Percentiles rank a stretch among this genome's conserved stretches.
Conservation (phyloP, 2,888 invertebrate genomes). For the Callyntrura sp. region DNA sequence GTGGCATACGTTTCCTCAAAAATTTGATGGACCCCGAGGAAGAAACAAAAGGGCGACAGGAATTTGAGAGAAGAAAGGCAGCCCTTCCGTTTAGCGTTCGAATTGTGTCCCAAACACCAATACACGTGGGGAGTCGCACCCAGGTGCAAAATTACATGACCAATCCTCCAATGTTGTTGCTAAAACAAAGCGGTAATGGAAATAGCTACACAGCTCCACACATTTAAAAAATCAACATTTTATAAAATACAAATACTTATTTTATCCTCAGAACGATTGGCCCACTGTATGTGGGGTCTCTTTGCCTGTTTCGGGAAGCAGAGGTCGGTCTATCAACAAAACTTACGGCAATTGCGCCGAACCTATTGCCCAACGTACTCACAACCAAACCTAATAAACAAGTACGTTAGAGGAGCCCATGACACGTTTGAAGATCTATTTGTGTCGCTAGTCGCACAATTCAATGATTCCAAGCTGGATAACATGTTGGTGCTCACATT, state of each 20-base stretch:
- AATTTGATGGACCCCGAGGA: background rate
- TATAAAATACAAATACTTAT: background rate
- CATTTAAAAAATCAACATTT: background rate
- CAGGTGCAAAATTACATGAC: slow-evolving; percentile 79
- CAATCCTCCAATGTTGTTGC: slow-evolving; percentile 73
- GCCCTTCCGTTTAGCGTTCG: slow-evolving; percentile 56
- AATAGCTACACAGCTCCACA: no score
- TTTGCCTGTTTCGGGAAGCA: slow-evolving; percentile 70
- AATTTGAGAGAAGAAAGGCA: slow-evolving; percentile 23
- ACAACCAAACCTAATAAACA: slow-evolving; percentile 58
- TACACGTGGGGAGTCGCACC: slow-evolving; percentile 65
- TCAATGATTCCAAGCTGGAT: slow-evolving; percentile 70
- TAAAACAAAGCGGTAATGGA: slow-evolving; percentile 78
- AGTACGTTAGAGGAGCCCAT: slow-evolving; percentile 55
- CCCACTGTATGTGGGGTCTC: slow-evolving; percentile 71
- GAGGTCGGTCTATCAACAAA: slow-evolving; percentile 16
- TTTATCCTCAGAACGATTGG: slow-evolving; percentile 72
- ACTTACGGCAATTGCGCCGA: slow-evolving; percentile 60
- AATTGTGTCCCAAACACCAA: slow-evolving; percentile 74
- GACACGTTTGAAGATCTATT: slow-evolving; percentile 73
- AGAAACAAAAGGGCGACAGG: background rate
- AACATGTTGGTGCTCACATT: slow-evolving; percentile 64
- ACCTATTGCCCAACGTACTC: slow-evolving; percentile 72
- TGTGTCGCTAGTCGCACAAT: slow-evolving; percentile 51
- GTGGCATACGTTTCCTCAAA: no score